Base-by-base conservation (phyloP, 2,797 vertebrate genomes). In the Hippoglossus hippoglossus region DNA sequence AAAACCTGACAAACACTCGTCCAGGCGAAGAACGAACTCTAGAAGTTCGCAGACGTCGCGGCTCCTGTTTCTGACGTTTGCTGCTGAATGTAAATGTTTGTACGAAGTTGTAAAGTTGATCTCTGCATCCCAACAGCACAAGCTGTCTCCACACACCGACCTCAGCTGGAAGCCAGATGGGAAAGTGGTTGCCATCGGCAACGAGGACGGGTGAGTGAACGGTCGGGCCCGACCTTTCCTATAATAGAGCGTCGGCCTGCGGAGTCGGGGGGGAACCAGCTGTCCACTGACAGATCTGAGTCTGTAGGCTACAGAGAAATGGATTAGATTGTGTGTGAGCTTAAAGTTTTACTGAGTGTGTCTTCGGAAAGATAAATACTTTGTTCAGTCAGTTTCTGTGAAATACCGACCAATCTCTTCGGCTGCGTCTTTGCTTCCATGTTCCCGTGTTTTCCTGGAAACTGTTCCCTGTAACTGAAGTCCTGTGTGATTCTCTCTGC, bases 121-220 rank as follows among this genome's bases (percentile, higher is more conserved):
- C 47, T 84, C 57, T 84, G 15, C 52, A 73, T 73, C 72, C 39
- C 49, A 9, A 31, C 92, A 99, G 98, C 96, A 99, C 92, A 99
- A 98, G 82, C 87, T 99, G 74, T 96, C 97, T 46, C 93, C 95
- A 0, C 97, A 95, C 91, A 98, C 97, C 11, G 98, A 99, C 87
- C 80, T 99, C 91, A 96, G 94, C 93, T 99, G 98, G 98, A 99
- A 98, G 90, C 95, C 96, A 22, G 97, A 98, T 79, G 95, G 96
- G 67, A 96, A 89, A 85, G 90, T 95, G 71, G 86, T 99, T 76
- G 97, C 98, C 74, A 92, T 99, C 71, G 98, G 98, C 81, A 99
- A 99, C 53, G 98, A 99, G 92, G 98, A 99, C 56, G 98, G 98
- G 98, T 99, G 94, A 89, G 96, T 94, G 71, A 72, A 4, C 7